Evolutionary conservation across 2,888 invertebrate species (phyloP).

Genomic region (Xylota sylvarum): DNA sequence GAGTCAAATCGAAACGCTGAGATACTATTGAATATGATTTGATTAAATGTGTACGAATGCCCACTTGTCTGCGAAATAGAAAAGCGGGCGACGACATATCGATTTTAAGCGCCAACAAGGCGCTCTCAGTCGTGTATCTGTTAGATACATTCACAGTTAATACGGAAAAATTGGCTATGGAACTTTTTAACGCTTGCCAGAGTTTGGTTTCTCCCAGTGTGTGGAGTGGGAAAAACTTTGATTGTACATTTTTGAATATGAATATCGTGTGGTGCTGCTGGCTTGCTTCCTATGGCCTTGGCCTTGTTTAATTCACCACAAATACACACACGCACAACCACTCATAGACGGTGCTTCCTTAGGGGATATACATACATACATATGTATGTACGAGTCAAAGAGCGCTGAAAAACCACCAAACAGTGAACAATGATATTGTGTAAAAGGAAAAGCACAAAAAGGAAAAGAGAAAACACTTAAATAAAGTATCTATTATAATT

Average conservation of each 20-base stretch:
- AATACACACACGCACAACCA: slow-evolving; percentile 13
- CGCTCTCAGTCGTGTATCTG: slow-evolving; percentile 26
- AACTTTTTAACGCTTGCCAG: slow-evolving; percentile 42
- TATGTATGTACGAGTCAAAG: slow-evolving; percentile 14
- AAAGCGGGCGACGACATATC: slow-evolving; percentile 46
- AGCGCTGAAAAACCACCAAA: neutral
- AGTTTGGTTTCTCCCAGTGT: neutral
- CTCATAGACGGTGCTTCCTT: slow-evolving; percentile 13
- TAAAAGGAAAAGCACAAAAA: neutral
- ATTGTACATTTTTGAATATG: slow-evolving; percentile 8
- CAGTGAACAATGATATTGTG: neutral
- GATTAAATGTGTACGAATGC: slow-evolving; percentile 21
- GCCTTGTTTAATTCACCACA: slow-evolving; percentile 43
- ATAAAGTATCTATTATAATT: slow-evolving; percentile 55
- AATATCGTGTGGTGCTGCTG: neutral
- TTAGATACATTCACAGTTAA: slow-evolving; percentile 27
- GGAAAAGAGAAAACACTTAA: slow-evolving; percentile 39
- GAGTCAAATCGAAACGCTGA: neutral
- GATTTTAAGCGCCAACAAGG: slow-evolving; percentile 51
- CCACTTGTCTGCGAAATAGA: slow-evolving; percentile 41
- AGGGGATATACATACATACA: neutral
- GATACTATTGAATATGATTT: slow-evolving; percentile 18
- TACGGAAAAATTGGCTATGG: slow-evolving; percentile 41
- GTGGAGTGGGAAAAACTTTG: slow-evolving; percentile 16
- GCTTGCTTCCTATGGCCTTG: slow-evolving; percentile 44